These are phyloP conservation scores for Antechinus flavipes DNA, from an alignment of 2,113 vertebrate species.

Conservation along the genomic window DNA sequence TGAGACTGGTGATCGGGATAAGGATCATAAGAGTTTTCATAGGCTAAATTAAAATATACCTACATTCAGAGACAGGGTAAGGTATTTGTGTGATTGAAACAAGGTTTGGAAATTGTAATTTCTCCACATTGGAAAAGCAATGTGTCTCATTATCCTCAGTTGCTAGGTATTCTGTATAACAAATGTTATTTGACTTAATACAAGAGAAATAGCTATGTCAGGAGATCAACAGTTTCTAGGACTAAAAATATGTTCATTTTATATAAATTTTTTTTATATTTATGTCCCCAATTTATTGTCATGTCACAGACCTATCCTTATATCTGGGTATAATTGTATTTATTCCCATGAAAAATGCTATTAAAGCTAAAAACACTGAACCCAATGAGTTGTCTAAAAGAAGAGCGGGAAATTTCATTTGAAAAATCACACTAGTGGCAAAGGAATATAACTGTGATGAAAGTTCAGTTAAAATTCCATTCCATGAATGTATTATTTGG, in stretches of 20 bases:
- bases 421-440: conserved; percentile 2
- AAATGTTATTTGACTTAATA: neutral
- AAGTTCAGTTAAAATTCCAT: conserved; percentile 13
- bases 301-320: neutral
- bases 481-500: conserved; percentile 37
- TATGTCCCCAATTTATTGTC: neutral
- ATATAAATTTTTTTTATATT: neutral
- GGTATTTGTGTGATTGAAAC: neutral
- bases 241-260: neutral
- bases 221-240: neutral
- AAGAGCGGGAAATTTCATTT: conserved; percentile 12
- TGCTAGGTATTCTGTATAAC: neutral
- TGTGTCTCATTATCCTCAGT: neutral
- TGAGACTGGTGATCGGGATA: neutral
- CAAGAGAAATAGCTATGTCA: neutral
- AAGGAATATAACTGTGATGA: neutral
- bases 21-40: neutral
- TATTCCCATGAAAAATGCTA: conserved; percentile 37
- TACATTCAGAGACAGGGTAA: neutral
- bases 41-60: neutral
- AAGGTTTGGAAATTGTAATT: neutral
- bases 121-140: neutral
- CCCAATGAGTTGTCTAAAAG: neutral
- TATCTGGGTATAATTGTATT: neutral
- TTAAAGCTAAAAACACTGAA: conserved; percentile 9